Evolutionary conservation across 1,140 invertebrate species (phyloP).

Genomic region (Ctenoplectra terminalis): DNA sequence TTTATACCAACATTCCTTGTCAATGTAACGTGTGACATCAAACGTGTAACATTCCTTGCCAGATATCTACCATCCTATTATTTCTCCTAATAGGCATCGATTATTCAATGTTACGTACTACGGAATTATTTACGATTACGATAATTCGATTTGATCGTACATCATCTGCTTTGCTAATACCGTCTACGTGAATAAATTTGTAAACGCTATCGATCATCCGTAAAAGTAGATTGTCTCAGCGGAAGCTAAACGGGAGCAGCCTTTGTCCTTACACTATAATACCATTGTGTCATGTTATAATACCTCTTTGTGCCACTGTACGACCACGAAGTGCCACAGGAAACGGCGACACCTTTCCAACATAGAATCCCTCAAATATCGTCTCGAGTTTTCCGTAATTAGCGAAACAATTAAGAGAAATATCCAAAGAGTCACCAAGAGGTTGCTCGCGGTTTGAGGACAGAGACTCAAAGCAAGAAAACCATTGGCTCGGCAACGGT

Average conservation of each 20-base stretch:
- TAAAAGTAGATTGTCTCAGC: slow-evolving; percentile 25
- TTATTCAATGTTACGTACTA: background rate
- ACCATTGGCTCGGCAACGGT: background rate
- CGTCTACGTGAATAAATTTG: slow-evolving; percentile 6
- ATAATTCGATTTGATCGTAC: background rate
- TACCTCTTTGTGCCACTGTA: background rate
- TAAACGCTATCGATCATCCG: slow-evolving; percentile 22
- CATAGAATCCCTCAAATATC: background rate
- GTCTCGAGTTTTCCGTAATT: background rate
- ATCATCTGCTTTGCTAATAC: background rate
- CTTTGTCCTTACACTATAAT: slow-evolving; percentile 16
- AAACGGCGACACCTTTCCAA: background rate
- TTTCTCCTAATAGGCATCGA: background rate
- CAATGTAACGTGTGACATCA: too few species aligned
- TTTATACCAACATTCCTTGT: too few species aligned
- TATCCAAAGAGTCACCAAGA: background rate
- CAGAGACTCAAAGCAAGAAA: background rate
- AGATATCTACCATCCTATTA: background rate
- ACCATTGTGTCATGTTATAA: slow-evolving; percentile 1
- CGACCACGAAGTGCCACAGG: background rate
- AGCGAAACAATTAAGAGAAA: background rate
- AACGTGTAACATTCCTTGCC: too few species aligned
- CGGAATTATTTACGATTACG: background rate
- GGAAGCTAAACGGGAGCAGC: slow-evolving; percentile 28
- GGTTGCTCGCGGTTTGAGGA: background rate